Conservation (phyloP, 2,113 vertebrate species). For the Carassius carassius region DNA sequence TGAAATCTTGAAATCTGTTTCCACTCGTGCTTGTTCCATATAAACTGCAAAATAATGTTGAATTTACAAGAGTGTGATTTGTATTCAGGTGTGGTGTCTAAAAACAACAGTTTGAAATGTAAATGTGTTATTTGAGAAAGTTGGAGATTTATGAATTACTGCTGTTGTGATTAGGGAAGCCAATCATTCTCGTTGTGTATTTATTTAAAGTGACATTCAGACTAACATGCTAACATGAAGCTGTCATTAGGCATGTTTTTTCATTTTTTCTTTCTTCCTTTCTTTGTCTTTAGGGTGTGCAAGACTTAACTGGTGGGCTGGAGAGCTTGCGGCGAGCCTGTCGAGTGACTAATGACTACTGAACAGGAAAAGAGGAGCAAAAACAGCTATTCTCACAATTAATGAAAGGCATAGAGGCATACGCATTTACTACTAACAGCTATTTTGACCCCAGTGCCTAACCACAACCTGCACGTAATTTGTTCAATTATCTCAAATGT, state of each 20-base stretch:
- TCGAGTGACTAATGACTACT: conserved; percentile 64
- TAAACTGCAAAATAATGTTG: neutral
- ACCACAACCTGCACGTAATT: conserved; percentile 65
- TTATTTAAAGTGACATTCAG: conserved; percentile 20
- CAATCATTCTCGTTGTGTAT: conserved; percentile 15
- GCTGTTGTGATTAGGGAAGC: conserved; percentile 9
- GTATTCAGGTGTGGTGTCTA: neutral
- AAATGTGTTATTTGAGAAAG: conserved; percentile 25
- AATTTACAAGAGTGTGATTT: neutral
- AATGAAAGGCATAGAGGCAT: conserved; percentile 50
- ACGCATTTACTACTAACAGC: conserved; percentile 61
- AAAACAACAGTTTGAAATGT: neutral
- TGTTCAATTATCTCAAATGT: conserved; percentile 73
- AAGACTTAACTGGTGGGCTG: conserved; percentile 50
- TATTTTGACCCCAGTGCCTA: conserved; percentile 62
- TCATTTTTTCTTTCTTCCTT: conserved; percentile 58
- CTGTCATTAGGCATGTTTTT: conserved; percentile 1
- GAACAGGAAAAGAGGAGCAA: conserved; percentile 53
- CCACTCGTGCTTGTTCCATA: neutral
- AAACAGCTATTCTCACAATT: conserved; percentile 60
- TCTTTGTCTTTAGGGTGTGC: conserved; percentile 4
- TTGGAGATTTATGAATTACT: neutral
- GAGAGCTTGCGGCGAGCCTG: conserved; percentile 54
- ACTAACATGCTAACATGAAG: neutral
- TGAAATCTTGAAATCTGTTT: neutral